These are phyloP conservation scores for Dromococcyx pavoninus DNA, from an alignment of 2,797 vertebrate genomes.

Conservation along the genomic window DNA sequence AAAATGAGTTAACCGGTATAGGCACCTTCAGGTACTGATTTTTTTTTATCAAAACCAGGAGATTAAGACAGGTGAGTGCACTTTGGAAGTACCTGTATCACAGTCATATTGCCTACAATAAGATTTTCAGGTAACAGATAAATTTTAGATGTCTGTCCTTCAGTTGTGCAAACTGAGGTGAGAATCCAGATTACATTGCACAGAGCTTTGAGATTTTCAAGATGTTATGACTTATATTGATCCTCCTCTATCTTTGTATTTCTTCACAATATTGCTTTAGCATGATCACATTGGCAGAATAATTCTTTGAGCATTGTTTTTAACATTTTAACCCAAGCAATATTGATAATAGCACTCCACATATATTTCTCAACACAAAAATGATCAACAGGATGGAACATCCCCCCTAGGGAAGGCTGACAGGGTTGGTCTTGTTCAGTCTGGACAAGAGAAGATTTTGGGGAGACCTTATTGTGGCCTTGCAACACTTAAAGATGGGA, in stretches of 20 bases:
- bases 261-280: not conserved
- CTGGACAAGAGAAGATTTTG: too few relatives aligned
- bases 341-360: not conserved
- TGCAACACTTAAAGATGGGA: too few relatives aligned
- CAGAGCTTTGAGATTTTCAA: not conserved
- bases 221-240: not conserved
- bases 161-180: not conserved
- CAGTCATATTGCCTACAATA: rapidly evolving
- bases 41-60: not conserved
- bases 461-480: too few relatives aligned
- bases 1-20: not conserved
- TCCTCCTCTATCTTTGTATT: too few relatives aligned
- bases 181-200: not conserved
- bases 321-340: not conserved
- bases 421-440: too few relatives aligned
- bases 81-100: rapidly evolving
- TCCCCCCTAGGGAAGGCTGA: too few relatives aligned
- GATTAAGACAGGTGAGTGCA: not conserved
- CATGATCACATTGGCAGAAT: not conserved
- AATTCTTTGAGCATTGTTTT: not conserved
- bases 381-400: too few relatives aligned
- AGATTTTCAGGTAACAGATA: not conserved
- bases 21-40: not conserved
- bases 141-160: not conserved
- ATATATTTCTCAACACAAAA: not conserved